Evolutionary conservation across 1,140 invertebrate species (phyloP), one percentile per base, ranked within the genome.

Genomic region (Paramacrobiotus metropolitanus): DNA sequence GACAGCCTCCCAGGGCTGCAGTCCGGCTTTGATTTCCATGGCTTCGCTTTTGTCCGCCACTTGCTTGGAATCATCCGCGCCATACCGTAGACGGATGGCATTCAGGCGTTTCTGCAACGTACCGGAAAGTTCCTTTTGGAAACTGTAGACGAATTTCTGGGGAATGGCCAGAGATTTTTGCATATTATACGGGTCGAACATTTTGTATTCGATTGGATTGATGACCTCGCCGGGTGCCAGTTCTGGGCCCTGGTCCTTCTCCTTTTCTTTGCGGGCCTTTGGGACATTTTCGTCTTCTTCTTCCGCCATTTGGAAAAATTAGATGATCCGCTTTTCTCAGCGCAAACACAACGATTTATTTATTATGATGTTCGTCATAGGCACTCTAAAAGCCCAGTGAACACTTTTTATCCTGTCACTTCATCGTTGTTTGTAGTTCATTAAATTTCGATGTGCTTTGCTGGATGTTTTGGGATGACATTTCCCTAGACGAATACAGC

Each of bases 181-280:
- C 48, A 55, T 55, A 24, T 55, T 55, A 24, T 15, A 15, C 24
- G 48, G 48, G 4, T 55, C 48, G 48, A 55, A 55, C 48, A 55
- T 55, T 55, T 55, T 55, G 24, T 55, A 55, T 24, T 55, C 48
- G 15, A 24, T 55, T 28, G 48, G 48, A 28, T 24, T 55, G 48
- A 55, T 55, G 24, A 55, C 48, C 9, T 55, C 48, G 15, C 48
- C 48, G 15, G 48, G 48, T 20, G 48, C 48, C 15, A 55, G 24
- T 4, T 55, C 48, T 9, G 15, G 15, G 9, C 24, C 24, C 15
- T 15, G 4, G 28, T 55, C 48, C 24, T 55, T 55, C 15, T 55
- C 48, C 48, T 55, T 55, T 9, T 40, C 34, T 40, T 40, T 40
- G 15, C 28, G 15, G 4, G 15, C 48, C 24, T 55, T 40, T n/a